Evolutionary conservation across 2,888 invertebrate species (phyloP).

Genomic region (Eudasyphora cyanicolor): DNA sequence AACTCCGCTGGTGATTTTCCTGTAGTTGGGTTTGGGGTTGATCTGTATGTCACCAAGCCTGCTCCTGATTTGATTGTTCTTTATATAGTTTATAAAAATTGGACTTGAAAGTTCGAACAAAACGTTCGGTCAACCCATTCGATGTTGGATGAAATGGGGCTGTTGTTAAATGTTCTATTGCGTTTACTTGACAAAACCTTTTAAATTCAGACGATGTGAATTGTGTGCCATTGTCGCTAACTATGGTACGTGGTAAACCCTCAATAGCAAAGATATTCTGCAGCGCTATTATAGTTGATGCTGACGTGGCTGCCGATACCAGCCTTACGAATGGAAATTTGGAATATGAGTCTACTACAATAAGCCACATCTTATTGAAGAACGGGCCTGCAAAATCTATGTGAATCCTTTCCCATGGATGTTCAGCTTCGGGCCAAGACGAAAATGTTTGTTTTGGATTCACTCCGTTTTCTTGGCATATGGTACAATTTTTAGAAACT

Average conservation of each 20-base stretch:
- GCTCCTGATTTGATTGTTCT: too few relatives aligned
- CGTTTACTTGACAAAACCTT: conserved; percentile 11
- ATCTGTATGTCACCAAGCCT: too few relatives aligned
- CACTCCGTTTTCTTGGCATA: conserved; percentile 21
- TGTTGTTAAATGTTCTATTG: conserved; percentile 40
- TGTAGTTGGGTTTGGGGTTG: neutral
- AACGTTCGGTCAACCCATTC: neutral
- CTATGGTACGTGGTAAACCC: conserved; percentile 36
- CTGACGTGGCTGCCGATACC: conserved; percentile 10
- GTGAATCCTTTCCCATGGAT: conserved; percentile 40
- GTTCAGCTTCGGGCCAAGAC: conserved; percentile 19
- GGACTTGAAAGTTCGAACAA: too few relatives aligned
- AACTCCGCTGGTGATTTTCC: too few relatives aligned
- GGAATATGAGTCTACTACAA: conserved; percentile 42
- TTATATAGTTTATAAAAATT: too few relatives aligned
- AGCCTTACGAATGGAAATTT: conserved; percentile 30
- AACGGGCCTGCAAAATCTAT: conserved; percentile 37
- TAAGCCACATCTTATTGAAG: conserved; percentile 19
- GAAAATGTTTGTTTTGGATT: conserved; percentile 27
- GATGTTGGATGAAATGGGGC: conserved; percentile 47
- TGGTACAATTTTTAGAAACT: neutral
- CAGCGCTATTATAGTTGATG: conserved; percentile 32
- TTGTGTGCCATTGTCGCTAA: conserved; percentile 44
- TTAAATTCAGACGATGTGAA: conserved; percentile 41
- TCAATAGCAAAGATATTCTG: conserved; percentile 33